Percentiles rank a stretch among this genome's conserved stretches.
phyloP scores from a whole-genome alignment of 53 echinoderm and acorn worm species.

The Echinarachnius parma region DNA sequence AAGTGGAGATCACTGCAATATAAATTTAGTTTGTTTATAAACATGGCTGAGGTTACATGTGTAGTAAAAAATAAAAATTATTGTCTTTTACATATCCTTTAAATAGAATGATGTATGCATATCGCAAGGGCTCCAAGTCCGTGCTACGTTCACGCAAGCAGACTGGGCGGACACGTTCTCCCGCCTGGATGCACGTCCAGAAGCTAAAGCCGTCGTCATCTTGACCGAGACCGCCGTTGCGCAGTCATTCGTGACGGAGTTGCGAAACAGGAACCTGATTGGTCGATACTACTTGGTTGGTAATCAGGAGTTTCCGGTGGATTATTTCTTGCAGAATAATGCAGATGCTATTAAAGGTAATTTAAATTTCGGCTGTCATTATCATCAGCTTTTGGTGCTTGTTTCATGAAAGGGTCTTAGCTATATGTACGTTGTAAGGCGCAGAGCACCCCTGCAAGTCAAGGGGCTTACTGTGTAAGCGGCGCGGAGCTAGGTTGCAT shows the following conservation, averaged over 20 bases:
- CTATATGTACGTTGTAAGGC: no score
- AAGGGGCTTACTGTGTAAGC: no score
- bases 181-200: constrained; percentile 27
- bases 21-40: no score
- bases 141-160: not conserved
- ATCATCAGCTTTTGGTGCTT: no score
- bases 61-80: no score
- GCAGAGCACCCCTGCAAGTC: no score
- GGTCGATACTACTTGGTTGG: constrained; percentile 66
- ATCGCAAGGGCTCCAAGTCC: constrained; percentile 47
- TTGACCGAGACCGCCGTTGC: constrained; percentile 31
- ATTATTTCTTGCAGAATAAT: constrained; percentile 14
- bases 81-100: no score
- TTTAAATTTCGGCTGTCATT: not conserved
- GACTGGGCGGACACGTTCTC: constrained; percentile 54
- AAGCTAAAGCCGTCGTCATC: constrained; percentile 68
- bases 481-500: no score
- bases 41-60: no score
- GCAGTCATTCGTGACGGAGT: constrained; percentile 45
- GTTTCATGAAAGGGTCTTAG: no score
- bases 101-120: constrained; percentile 62
- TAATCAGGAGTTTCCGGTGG: constrained; percentile 19
- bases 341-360: constrained; percentile 38
- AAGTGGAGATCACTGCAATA: no score
- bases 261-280: constrained; percentile 27